Base-by-base conservation (phyloP, 2,113 vertebrate species). In the Psittacus erithacus region DNA sequence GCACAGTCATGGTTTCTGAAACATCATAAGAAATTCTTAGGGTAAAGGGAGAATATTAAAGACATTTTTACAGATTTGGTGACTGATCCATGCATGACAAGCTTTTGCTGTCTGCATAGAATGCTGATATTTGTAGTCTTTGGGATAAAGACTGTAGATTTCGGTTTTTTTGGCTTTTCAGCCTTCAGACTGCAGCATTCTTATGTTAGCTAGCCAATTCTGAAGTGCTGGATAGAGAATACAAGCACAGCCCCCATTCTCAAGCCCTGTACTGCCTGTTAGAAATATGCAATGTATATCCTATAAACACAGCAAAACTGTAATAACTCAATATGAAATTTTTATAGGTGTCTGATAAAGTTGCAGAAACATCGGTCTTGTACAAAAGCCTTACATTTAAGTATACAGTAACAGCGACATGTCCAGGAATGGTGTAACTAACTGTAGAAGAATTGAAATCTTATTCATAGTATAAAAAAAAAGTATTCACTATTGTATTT, bases 121-220 rank as follows among this genome's bases (percentile, higher is more conserved):
- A 62, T 77, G 49, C 29, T 78, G 70, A 79, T 79, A 33, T 28
- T 50, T 49, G 43, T 23, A 64, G 28, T 31, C 22, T 12, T 84
- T 75, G 44, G 24, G 64, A 43, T 31, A 41, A 70, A 76, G 31
- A 16, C 39, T 78, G 46, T 31, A 46, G 81, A 11, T 49, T 25
- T 47, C 38, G 17, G 0, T 4, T 53, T 27, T 67, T 69, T 50
- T 78, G 2, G 11, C 22, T 76, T 15, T 43, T 46, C 35, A 41
- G 0, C 16, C n/a, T 76, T 15, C 46, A 25, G 19, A 47, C 28
- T 59, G 55, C 5, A 16, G 31, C 2, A 1, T n/a, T 91, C 5
- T 24, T 55, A 6, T 15, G 5, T 57, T 76, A 78, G 31, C 28
- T 2, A 3, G 33, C 46, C 77, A 73, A 50, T 85, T 62, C 16